phyloP scores from a whole-genome alignment of 2,797 vertebrate species.

The Triplophysa bombifrons region DNA sequence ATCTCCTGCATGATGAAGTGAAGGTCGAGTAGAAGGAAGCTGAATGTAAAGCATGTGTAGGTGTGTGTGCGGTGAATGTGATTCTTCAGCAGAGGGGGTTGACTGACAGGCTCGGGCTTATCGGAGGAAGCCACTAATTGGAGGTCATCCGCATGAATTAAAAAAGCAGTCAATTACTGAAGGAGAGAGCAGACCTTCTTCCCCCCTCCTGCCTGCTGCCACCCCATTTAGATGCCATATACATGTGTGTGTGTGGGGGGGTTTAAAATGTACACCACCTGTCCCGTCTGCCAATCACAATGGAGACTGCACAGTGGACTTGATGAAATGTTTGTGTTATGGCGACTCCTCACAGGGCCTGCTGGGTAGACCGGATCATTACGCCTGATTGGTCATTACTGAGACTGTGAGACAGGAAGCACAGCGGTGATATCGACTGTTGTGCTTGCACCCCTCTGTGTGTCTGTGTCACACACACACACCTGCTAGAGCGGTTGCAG shows the following conservation, averaged over 20 bases:
- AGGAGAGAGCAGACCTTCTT: slow-evolving; percentile 22
- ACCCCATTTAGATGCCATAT: slow-evolving; percentile 1
- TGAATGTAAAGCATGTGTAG: background rate
- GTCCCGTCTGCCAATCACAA: slow-evolving; percentile 13
- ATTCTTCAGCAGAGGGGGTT: slow-evolving; percentile 45
- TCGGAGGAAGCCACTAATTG: slow-evolving; percentile 52
- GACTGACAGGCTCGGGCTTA: slow-evolving; percentile 52
- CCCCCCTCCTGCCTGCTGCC: background rate
- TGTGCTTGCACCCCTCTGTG: slow-evolving; percentile 28
- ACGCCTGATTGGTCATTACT: slow-evolving; percentile 43
- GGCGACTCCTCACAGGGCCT: slow-evolving; percentile 39
- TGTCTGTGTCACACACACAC: slow-evolving; percentile 34
- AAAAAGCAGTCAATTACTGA: slow-evolving; percentile 55
- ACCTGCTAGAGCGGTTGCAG: slow-evolving; percentile 1
- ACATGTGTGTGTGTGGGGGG: slow-evolving; percentile 7
- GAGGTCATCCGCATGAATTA: slow-evolving; percentile 60
- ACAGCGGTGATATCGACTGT: slow-evolving; percentile 45
- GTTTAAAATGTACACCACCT: background rate
- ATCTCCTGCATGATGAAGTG: slow-evolving; percentile 23
- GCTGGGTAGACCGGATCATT: slow-evolving; percentile 38
- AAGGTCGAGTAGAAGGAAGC: slow-evolving; percentile 15
- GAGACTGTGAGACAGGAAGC: slow-evolving; percentile 43
- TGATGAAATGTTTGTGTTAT: slow-evolving; percentile 47
- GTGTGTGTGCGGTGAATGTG: slow-evolving; percentile 32
- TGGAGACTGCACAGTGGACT: slow-evolving; percentile 15